Conservation (phyloP, 2,797 vertebrate species). For the Vespertilio murinus region DNA sequence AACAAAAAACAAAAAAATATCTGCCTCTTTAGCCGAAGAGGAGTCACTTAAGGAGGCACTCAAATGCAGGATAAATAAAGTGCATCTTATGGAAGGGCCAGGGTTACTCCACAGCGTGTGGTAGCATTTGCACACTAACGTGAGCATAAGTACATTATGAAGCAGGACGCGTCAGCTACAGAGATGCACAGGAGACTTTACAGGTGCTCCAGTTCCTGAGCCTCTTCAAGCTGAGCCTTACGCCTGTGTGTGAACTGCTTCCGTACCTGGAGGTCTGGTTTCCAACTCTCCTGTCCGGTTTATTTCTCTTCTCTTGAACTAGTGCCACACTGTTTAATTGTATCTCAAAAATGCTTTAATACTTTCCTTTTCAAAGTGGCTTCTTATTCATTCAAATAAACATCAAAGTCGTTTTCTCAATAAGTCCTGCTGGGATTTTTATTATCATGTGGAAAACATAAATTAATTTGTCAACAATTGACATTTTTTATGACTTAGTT, state of each 20-base stretch:
- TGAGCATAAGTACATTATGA: not conserved
- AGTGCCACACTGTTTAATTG: not conserved
- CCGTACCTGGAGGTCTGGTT: not conserved
- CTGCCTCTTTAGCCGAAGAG: not conserved
- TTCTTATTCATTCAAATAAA: not conserved
- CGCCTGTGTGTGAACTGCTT: not conserved
- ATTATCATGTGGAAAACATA: not conserved
- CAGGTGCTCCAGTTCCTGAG: not conserved
- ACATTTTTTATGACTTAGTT: not conserved
- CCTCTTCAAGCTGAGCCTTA: not conserved
- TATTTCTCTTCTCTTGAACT: not conserved
- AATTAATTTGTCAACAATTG: not conserved
- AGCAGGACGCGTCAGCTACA: not conserved
- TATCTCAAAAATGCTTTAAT: not conserved
- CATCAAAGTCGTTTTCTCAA: constrained; percentile 1
- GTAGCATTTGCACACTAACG: not conserved
- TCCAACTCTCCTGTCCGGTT: not conserved
- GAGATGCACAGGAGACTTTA: not conserved
- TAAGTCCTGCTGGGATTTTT: not conserved
- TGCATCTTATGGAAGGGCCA: not conserved
- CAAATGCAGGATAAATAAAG: not conserved
- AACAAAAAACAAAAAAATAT: not conserved
- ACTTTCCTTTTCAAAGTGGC: not conserved
- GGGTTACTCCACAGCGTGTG: not conserved
- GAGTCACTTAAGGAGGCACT: not conserved